These are phyloP conservation scores for Melanostoma mellinum DNA, from an alignment of 2,888 invertebrate genomes.

Conservation along the genomic window DNA sequence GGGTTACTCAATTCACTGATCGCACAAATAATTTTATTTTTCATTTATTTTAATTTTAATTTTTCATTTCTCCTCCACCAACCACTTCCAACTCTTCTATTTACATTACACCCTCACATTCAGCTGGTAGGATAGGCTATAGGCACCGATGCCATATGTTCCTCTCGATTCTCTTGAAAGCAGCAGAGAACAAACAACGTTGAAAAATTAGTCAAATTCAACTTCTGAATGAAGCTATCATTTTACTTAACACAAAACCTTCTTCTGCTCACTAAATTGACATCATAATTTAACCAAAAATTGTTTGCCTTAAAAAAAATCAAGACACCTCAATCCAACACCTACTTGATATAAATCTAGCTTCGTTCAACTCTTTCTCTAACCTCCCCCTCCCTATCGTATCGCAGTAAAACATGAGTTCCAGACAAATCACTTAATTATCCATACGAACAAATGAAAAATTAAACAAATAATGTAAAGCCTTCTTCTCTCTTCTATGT, in stretches of 20 bases:
- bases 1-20: too few relatives aligned
- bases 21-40: neutral
- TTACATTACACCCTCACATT: too few relatives aligned
- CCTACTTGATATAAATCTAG: constrained; percentile 33
- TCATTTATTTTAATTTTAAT: neutral
- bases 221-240: constrained; percentile 59
- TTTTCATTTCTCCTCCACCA: neutral
- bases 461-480: constrained; percentile 12
- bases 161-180: constrained; percentile 9
- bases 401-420: constrained; percentile 35
- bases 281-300: constrained; percentile 64
- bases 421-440: constrained; percentile 72
- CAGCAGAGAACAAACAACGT: constrained; percentile 6
- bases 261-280: constrained; percentile 52
- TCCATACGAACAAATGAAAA: constrained; percentile 42
- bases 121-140: too few relatives aligned
- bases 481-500: constrained; percentile 29
- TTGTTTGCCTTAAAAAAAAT: constrained; percentile 3
- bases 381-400: constrained; percentile 16
- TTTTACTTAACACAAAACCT: constrained; percentile 46
- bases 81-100: too few relatives aligned
- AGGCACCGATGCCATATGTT: constrained; percentile 9
- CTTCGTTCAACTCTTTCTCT: neutral
- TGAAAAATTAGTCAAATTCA: constrained; percentile 59
- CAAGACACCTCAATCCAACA: constrained; percentile 44